These are phyloP conservation scores for Melanostoma scalare DNA, from an alignment of 2,888 invertebrate species.

Conservation along the genomic window DNA sequence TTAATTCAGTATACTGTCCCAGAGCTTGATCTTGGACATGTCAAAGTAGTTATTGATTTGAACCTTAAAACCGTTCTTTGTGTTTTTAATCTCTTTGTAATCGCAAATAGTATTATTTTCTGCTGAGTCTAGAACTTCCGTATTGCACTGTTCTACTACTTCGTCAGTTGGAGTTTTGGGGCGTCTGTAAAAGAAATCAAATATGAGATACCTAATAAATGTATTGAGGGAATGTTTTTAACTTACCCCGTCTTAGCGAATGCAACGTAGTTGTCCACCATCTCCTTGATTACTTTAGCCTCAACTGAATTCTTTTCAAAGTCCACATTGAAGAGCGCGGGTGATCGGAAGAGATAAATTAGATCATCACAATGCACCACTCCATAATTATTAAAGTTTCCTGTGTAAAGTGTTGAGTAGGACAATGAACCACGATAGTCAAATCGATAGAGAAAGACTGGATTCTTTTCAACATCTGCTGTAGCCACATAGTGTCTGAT, in stretches of 20 bases:
- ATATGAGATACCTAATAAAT: background rate
- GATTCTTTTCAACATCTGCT: conserved; percentile 75
- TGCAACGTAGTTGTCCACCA: conserved; percentile 82
- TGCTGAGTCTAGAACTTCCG: conserved; percentile 66
- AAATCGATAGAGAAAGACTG: conserved; percentile 83
- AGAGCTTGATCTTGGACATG: conserved; percentile 75
- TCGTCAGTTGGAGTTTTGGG: conserved; percentile 72
- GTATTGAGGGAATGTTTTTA: background rate
- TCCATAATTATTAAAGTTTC: conserved; percentile 77
- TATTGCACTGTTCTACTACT: conserved; percentile 47
- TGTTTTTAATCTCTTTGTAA: conserved; percentile 78
- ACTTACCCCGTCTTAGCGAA: conserved; percentile 83
- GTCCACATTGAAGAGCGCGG: conserved; percentile 80
- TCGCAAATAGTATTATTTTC: conserved; percentile 77
- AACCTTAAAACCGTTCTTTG: conserved; percentile 69
- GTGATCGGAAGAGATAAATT: conserved; percentile 83
- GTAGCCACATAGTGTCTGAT: conserved; percentile 75
- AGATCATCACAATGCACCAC: conserved; percentile 84
- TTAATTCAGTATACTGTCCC: conserved; percentile 75
- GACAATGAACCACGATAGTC: conserved; percentile 82
- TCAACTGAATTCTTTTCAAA: conserved; percentile 79
- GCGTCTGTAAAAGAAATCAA: conserved; percentile 71
- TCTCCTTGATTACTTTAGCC: conserved; percentile 78
- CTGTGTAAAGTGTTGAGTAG: conserved; percentile 82
- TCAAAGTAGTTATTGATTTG: conserved; percentile 75